Evolutionary conservation across 92 coral and sea anemone species (phyloP).

Genomic region (Parazoanthus atlanticus): DNA sequence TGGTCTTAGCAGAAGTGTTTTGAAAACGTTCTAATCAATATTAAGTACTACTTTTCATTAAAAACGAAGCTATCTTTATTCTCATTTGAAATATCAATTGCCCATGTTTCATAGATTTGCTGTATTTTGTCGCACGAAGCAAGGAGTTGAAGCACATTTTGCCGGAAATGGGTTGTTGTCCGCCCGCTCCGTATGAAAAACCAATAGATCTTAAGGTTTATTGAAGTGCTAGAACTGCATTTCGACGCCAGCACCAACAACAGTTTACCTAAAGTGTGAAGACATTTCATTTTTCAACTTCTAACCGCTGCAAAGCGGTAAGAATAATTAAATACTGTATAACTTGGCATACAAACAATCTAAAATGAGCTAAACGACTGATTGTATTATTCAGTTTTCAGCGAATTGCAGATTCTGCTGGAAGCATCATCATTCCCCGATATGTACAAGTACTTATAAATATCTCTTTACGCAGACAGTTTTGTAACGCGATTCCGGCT

Average conservation of each 20-base stretch:
- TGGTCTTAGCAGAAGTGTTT: too few species aligned
- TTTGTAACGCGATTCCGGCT: constrained; percentile 2
- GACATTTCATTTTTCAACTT: neutral
- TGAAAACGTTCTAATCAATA: too few species aligned
- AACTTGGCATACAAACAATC: constrained; percentile 21
- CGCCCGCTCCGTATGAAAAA: too few species aligned
- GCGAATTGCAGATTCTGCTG: neutral
- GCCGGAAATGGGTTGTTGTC: too few species aligned
- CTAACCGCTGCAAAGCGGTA: constrained; percentile 7
- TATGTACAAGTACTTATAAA: constrained; percentile 46
- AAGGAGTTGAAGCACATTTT: too few species aligned
- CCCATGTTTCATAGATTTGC: too few species aligned
- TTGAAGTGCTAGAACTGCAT: neutral
- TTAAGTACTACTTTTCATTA: too few species aligned
- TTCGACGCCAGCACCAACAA: neutral
- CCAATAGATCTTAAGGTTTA: neutral
- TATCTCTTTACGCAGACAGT: neutral
- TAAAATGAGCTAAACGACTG: constrained; percentile 5
- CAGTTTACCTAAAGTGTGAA: neutral
- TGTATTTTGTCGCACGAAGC: too few species aligned
- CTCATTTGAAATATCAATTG: too few species aligned
- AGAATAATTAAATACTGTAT: constrained; percentile 24
- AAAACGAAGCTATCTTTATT: too few species aligned
- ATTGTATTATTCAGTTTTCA: constrained; percentile 29
- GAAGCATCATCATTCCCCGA: neutral